Evolutionary conservation across 1,140 invertebrate species (phyloP).

Genomic region (Marisa cornuarietis): DNA sequence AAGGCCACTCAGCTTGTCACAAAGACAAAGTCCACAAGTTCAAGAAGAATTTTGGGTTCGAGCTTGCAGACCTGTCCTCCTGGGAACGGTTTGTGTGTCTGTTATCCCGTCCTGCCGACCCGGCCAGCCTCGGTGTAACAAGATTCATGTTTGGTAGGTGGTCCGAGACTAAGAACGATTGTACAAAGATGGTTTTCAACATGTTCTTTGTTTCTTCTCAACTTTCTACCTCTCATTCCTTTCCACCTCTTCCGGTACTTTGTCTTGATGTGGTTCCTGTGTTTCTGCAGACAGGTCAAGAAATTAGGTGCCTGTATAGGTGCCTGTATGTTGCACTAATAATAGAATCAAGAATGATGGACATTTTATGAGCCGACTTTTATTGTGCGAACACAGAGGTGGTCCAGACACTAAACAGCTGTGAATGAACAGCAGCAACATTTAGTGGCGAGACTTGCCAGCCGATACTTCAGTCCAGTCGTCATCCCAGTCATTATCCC

Average conservation of each 20-base stretch:
- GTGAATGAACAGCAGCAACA: no score
- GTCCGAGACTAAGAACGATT: background rate
- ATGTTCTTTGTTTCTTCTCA: background rate
- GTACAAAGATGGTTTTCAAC: background rate
- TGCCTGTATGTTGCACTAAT: no score
- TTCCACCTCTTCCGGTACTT: no score
- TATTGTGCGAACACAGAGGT: no score
- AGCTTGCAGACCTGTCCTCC: conserved; percentile 39
- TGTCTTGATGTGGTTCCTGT: no score
- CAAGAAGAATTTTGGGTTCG: conserved; percentile 52
- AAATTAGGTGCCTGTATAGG: no score
- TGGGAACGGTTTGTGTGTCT: conserved; percentile 66
- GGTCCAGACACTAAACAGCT: no score
- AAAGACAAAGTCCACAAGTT: conserved; percentile 22
- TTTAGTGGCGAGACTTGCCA: no score
- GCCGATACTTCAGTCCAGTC: no score
- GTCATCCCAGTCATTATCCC: background rate
- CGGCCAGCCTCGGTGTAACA: conserved; percentile 78
- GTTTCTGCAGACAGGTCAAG: no score
- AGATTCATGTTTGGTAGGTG: conserved; percentile 79
- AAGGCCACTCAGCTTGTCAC: background rate
- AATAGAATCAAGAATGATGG: no score
- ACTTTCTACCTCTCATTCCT: background rate
- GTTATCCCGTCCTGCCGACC: conserved; percentile 77
- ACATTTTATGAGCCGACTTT: no score